These are phyloP conservation scores for Thera obeliscata DNA, from an alignment of 2,888 invertebrate species.

Conservation along the genomic window DNA sequence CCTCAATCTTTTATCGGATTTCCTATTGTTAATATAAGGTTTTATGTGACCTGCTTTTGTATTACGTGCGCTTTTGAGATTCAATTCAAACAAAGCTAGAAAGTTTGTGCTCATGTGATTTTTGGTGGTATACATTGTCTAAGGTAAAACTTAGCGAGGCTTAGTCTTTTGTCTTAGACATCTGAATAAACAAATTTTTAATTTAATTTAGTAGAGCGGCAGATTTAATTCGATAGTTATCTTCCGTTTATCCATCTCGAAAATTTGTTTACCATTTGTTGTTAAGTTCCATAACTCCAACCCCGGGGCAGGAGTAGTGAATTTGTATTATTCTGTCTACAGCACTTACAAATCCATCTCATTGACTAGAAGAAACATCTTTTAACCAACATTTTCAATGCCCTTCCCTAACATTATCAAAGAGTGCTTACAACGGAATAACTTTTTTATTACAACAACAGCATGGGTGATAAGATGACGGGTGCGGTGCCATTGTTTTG, in stretches of 20 bases:
- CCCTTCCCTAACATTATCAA: constrained; percentile 33
- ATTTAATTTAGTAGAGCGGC: too few species aligned
- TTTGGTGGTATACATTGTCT: background rate
- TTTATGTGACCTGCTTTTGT: constrained; percentile 7
- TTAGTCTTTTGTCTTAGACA: too few species aligned
- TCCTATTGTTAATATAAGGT: constrained; percentile 20
- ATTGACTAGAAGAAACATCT: constrained; percentile 8
- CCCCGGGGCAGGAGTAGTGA: too few species aligned
- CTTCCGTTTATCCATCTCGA: too few species aligned
- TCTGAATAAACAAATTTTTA: too few species aligned
- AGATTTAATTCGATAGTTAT: too few species aligned
- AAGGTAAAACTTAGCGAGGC: too few species aligned
- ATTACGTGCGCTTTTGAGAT: constrained; percentile 14
- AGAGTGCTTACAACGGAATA: constrained; percentile 46
- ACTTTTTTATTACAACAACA: constrained; percentile 67
- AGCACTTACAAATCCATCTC: background rate
- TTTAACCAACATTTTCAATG: constrained; percentile 11
- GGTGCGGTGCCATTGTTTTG: constrained; percentile 58
- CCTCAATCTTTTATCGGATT: constrained; percentile 22
- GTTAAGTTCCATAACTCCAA: too few species aligned
- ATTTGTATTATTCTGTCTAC: too few species aligned
- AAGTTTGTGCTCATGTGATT: background rate
- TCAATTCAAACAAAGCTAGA: background rate
- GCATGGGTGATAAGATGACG: constrained; percentile 60
- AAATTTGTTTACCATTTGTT: too few species aligned